Evolutionary conservation across 2,797 vertebrate genomes (phyloP), one percentile per base, ranked within the genome.

Genomic region (Trematomus bernacchii): DNA sequence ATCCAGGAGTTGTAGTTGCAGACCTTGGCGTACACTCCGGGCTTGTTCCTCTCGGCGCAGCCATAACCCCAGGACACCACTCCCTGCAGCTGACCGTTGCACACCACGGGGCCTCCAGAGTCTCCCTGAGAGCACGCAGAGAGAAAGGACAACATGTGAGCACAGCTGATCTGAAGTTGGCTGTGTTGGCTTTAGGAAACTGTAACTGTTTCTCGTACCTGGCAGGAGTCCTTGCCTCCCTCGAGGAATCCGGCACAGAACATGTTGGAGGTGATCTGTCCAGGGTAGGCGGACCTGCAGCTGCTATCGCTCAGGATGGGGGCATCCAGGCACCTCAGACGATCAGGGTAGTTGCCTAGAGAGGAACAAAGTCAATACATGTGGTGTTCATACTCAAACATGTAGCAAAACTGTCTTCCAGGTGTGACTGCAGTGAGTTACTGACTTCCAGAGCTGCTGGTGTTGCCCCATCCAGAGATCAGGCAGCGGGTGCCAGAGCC

Each of bases 141-240:
- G 9, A 61, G n/a, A 69, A 59, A 50, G 77, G 2, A 69, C 19
- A 63, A 66, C 11, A 43, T 9, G 68, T 84, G 46, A 91, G 42
- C 5, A 30, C 16, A 77, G 19, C 7, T 16, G 19, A 21, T 59
- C 18, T 61, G n/a, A 65, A 9, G 23, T 68, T 48, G 37, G 21
- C 0, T 12, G 10, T 53, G 15, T 62, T 33, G 3, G 59, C 18
- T 19, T 53, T 21, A 16, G 70, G 21, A 50, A 50, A 27, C 12
- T 12, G 13, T 4, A 51, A 30, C 18, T 73, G 52, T 1, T 27
- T 21, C 27, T 68, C 14, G 47, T 90, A 97, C 95, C 95, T 97
- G 96, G 92, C 96, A 97, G 65, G 96, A 96, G 79, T 97, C 96
- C 88, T 96, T 96, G 81, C 96, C 96, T 82, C 96, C 96, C 67